Base-by-base conservation (phyloP, 2,113 vertebrate genomes). In the Falcunculus frontatus region DNA sequence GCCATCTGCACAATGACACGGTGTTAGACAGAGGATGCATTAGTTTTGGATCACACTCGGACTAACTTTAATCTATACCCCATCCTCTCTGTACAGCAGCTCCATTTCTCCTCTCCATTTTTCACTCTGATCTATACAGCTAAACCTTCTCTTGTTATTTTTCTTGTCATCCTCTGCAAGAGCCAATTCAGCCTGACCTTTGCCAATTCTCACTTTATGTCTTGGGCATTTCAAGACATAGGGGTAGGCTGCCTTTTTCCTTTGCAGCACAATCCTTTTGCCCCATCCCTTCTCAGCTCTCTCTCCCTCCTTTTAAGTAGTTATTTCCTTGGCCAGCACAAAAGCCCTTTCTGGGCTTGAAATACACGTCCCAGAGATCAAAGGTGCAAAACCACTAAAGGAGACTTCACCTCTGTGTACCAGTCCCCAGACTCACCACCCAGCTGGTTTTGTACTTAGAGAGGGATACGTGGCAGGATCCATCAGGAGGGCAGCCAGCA, bases 181-280 rank as follows among this genome's bases (percentile, higher is more conserved):
- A 90, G 16, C 29, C 55, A 90, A 67, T 93, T 95, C 92, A 86
- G 42, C 27, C 60, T 89, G 91, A 95, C 86, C 94, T 95, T 92
- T 81, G 47, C 68, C 80, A 52, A 32, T 70, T 89, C 76, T 81
- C 44, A 52, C 68, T 95, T 94, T 81, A 77, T 86, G 39, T 90
- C 73, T 78, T 89, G 95, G 86, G 89, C 20, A 46, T 92, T 87
- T 95, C 91, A 72, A 91, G 76, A 77, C 55, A 18, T 42, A 35
- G 30, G 46, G 16, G 16, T 55, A 87, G 86, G 47, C 73, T 95
- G 60, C 56, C 76, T 86, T 81, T 86, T 89, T 85, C 44, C 80
- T 90, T 90, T 89, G 42, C 88, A 86, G 52, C 30, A 63, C 55
- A 39, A 33, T 80, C 30, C 27, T 80, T 93, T 88, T 74, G 55